Percentiles rank a stretch among this genome's conserved stretches.
Evolutionary conservation across 2,888 invertebrate species (phyloP).

Genomic region (Hydraecia micacea): DNA sequence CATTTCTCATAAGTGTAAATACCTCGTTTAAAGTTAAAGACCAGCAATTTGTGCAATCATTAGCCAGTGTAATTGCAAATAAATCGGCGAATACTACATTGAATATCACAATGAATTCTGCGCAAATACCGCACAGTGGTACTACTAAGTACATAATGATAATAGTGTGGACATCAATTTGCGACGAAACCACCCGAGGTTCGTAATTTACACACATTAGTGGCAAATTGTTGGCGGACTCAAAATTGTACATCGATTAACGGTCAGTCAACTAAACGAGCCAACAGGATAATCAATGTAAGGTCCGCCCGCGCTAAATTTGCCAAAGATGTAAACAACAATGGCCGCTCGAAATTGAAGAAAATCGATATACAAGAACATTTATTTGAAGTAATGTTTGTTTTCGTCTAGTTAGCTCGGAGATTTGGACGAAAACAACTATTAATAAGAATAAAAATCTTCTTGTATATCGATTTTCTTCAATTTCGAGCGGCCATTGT

Average conservation of each 20-base stretch:
- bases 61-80: conserved; percentile 2
- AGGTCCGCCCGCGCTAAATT: too few relatives aligned
- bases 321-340: too few relatives aligned
- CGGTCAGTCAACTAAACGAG: conserved; percentile 44
- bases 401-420: too few relatives aligned
- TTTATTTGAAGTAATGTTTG: too few relatives aligned
- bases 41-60: background rate
- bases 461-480: too few relatives aligned
- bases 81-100: conserved; percentile 10
- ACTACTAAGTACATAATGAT: conserved; percentile 22
- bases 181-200: conserved; percentile 22
- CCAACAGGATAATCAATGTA: conserved; percentile 38
- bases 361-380: too few relatives aligned
- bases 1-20: conserved; percentile 23
- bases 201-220: conserved; percentile 51
- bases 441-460: too few relatives aligned
- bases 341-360: too few relatives aligned
- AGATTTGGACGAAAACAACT: too few relatives aligned
- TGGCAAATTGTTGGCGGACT: conserved; percentile 37
- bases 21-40: background rate
- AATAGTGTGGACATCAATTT: conserved; percentile 28
- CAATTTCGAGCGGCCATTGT: too few relatives aligned
- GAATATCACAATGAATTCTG: conserved; percentile 18
- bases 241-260: conserved; percentile 50
- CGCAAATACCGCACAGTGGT: conserved; percentile 4